Conservation (phyloP, 1,140 invertebrate species). For the Lasioglossum baleicum region DNA sequence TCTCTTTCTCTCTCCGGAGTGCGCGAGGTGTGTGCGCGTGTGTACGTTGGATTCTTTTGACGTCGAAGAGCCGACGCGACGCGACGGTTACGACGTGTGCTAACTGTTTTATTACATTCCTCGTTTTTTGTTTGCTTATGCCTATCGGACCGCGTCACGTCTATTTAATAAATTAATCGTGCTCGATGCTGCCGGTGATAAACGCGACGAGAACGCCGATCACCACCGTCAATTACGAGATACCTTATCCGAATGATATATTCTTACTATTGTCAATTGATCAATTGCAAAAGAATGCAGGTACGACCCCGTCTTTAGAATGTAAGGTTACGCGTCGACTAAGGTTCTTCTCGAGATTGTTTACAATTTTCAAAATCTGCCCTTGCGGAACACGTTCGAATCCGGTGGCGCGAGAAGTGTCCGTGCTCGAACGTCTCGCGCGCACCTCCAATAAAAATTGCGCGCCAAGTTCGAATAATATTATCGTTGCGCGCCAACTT, state of each 20-base stretch:
- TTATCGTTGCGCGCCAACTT: no score
- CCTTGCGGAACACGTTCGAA: no score
- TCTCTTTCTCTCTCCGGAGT: no score
- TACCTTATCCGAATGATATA: background rate
- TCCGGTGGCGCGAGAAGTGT: constrained; percentile 9
- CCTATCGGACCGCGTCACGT: background rate
- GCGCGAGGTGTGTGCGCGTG: background rate
- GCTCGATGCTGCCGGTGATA: background rate
- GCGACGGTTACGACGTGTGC: background rate
- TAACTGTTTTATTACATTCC: background rate
- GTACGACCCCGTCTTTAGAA: background rate
- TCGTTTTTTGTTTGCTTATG: background rate
- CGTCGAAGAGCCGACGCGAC: background rate
- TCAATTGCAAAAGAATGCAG: background rate
- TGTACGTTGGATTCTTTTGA: background rate
- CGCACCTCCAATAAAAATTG: background rate
- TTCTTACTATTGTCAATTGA: no score
- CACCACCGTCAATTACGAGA: background rate
- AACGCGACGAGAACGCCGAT: background rate
- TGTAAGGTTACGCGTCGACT: background rate
- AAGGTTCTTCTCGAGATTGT: no score
- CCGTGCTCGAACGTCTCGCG: background rate
- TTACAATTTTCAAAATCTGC: no score
- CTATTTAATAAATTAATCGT: background rate
- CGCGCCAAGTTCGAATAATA: background rate